Percentiles rank a stretch among this genome's conserved stretches.
Evolutionary conservation across 2,797 vertebrate species (phyloP).

Genomic region (Muraenolepis orangiensis): DNA sequence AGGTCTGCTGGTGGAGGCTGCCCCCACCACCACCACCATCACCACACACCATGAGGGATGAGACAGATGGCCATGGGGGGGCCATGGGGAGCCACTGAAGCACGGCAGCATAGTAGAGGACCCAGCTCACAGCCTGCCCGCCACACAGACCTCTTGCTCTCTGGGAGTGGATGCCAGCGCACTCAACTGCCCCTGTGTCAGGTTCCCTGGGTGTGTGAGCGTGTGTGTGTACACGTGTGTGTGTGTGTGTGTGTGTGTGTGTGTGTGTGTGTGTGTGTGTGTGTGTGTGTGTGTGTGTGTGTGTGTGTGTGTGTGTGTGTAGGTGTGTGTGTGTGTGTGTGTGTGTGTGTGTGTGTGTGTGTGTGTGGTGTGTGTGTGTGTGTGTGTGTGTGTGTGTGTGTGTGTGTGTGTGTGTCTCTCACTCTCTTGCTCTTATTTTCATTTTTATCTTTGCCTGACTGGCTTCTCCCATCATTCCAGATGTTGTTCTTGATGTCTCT

Average conservation of each 20-base stretch:
- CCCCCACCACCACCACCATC: too few species aligned
- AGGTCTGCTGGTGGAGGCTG: neutral
- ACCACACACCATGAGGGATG: neutral
- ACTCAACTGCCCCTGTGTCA: neutral
- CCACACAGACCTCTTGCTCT: conserved; percentile 9
- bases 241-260: too few species aligned
- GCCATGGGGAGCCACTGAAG: neutral
- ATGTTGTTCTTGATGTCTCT: too few species aligned
- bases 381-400: too few species aligned
- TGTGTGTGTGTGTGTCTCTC: neutral
- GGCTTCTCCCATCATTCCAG: too few species aligned
- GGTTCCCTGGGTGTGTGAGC: neutral
- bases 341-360: neutral
- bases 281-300: neutral
- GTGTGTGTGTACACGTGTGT: too few species aligned
- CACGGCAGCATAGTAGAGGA: neutral
- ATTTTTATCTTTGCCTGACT: too few species aligned
- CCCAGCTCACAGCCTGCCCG: neutral
- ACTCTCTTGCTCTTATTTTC: neutral
- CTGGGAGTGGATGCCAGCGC: conserved; percentile 10
- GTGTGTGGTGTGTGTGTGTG: neutral
- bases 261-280: neutral
- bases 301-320: neutral
- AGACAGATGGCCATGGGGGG: neutral
- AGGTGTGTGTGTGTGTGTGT: too few species aligned